These are phyloP conservation scores for Oenanthe oenanthe DNA, from an alignment of 2,113 vertebrate species.

Conservation along the genomic window DNA sequence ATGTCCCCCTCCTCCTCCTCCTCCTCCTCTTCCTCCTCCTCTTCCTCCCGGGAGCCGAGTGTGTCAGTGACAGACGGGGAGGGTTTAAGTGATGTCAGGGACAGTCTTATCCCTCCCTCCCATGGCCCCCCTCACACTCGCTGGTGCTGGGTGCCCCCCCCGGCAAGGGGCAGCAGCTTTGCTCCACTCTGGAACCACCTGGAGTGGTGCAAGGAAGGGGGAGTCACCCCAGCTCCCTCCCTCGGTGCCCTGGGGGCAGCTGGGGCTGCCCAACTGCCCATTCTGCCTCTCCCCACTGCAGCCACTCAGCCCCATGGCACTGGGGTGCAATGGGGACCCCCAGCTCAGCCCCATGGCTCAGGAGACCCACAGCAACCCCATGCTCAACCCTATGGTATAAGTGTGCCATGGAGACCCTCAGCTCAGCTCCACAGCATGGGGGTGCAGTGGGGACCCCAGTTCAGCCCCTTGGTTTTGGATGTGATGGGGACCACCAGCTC, in stretches of 20 bases:
- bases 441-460: background rate
- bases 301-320: background rate
- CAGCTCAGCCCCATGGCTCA: background rate
- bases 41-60: background rate
- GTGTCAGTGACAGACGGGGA: background rate
- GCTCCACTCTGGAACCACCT: fast-evolving
- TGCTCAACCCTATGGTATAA: too few species aligned
- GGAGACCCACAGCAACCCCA: background rate
- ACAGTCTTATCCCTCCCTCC: background rate
- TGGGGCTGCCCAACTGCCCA: background rate
- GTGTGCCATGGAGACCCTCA: background rate
- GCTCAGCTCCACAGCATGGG: too few species aligned
- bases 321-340: background rate
- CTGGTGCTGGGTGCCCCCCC: background rate
- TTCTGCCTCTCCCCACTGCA: background rate
- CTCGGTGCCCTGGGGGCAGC: background rate
- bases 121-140: fast-evolving
- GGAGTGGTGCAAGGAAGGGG: background rate
- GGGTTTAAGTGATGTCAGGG: slow-evolving; percentile 61
- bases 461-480: background rate
- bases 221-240: background rate
- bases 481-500: background rate
- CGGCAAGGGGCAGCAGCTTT: background rate
- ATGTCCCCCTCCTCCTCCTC: background rate
- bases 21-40: background rate